A percentile compares a stretch with the other conserved stretches of the same genome.
phyloP scores from a whole-genome alignment of 2,113 vertebrate genomes.

The Lipotes vexillifer region DNA sequence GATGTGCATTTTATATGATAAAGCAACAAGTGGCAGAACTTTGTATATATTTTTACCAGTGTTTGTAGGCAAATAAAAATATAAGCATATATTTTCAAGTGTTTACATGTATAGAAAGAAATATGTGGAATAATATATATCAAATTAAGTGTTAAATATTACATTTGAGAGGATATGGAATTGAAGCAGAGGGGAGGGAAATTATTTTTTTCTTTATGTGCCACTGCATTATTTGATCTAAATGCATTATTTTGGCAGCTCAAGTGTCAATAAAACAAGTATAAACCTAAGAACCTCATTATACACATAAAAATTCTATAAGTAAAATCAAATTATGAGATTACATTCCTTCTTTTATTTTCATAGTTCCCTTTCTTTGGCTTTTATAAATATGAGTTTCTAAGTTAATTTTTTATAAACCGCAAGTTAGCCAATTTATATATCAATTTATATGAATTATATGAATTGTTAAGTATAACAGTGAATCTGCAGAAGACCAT shows the following conservation, averaged over 20 bases:
- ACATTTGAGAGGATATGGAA: background rate
- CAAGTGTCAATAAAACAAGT: background rate
- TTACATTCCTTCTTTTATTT: background rate
- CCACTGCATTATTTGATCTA: background rate
- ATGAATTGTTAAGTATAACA: background rate
- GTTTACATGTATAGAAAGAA: background rate
- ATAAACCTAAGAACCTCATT: background rate
- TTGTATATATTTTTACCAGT: background rate
- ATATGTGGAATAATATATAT: background rate
- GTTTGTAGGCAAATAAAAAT: background rate
- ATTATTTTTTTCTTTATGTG: background rate
- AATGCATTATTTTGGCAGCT: background rate
- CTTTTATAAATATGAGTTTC: background rate
- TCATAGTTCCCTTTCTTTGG: background rate
- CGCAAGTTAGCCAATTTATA: background rate
- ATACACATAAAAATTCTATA: background rate
- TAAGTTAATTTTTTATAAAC: background rate
- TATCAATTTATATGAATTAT: background rate
- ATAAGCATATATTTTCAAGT: background rate
- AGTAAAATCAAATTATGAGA: background rate
- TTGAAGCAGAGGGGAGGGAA: background rate
- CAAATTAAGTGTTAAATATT: background rate
- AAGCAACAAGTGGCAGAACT: background rate
- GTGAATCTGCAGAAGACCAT: background rate
- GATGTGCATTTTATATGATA: background rate